These are phyloP conservation scores for Hylaeus anthracinus DNA, from an alignment of 1,140 invertebrate species.

Conservation along the genomic window DNA sequence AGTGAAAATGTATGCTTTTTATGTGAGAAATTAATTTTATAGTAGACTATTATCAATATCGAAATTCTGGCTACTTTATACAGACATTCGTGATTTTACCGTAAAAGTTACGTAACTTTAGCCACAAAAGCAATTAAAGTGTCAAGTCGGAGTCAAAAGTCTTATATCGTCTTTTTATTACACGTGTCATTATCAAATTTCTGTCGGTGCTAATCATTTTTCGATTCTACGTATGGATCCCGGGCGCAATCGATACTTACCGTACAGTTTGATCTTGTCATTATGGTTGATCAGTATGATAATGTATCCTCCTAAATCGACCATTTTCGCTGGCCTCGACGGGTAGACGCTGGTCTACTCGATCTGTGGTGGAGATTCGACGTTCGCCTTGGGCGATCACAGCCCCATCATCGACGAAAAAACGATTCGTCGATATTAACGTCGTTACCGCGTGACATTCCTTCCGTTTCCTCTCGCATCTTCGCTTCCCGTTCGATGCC, in stretches of 20 bases:
- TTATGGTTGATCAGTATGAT: conserved; percentile 96
- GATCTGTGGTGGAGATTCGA: conserved; percentile 29
- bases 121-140: too few species aligned
- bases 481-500: conserved; percentile 47
- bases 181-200: too few species aligned
- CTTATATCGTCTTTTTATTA: too few species aligned
- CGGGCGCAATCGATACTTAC: conserved; percentile 83
- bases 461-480: conserved; percentile 53
- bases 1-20: too few species aligned
- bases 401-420: conserved; percentile 49
- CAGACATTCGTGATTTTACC: too few species aligned
- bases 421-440: conserved; percentile 48
- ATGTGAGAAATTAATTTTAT: too few species aligned
- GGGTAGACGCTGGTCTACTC: conserved; percentile 44
- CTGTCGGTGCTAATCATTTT: too few species aligned
- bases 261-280: conserved; percentile 97
- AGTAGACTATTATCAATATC: too few species aligned
- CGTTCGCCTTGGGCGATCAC: conserved; percentile 28
- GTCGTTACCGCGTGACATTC: conserved; percentile 57
- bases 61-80: too few species aligned
- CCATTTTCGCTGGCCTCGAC: conserved; percentile 82
- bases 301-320: conserved; percentile 97
- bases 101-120: too few species aligned
- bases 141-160: too few species aligned
- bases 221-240: too few species aligned